Evolutionary conservation across 2,888 invertebrate genomes (phyloP), one percentile per base, ranked within the genome.

Genomic region (Balanococcus diminutus): DNA sequence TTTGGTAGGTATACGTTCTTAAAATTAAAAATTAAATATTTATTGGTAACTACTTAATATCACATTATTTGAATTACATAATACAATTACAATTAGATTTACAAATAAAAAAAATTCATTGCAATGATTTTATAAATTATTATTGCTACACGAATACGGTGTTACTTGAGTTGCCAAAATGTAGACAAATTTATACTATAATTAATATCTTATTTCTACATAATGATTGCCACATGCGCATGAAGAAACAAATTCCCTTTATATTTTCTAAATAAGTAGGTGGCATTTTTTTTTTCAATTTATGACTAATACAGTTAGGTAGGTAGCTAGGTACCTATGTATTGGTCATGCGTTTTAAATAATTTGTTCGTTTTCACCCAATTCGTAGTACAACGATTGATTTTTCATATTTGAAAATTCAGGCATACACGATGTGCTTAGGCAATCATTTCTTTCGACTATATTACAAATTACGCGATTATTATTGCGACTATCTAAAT

Each of bases 11-110:
- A 22, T 22, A 56, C 56, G 19, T 67, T 16, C 28, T 67, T 67
- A 67, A 5, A 28, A 31, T 67, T 28, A 19, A 31, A 5, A 28
- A 31, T 28, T 31, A 67, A 67, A 67, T 46, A 82, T 72, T 25
- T 32, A 16, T 84, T 61, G 84, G 84, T 84, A 84, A 84, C 84
- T 84, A 84, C 84, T 83, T n/a, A 83, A 39, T 84, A 84, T 84
- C 84, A 84, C 84, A 84, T 67, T 84, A 28, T 36, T 61, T 67
- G 28, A 56, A 31, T 56, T 51, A 83, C 42, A 19, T 72, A 72
- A 16, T 31, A 72, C 4, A 31, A 72, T 72, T 31, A 61, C 25
- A 25, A 61, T 9, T 25, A 61, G 11, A 9, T n/a, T n/a, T 28
- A 67, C 14, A 31, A 28, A 67, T 19, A 28, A 67, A 67, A 28